Evolutionary conservation across 2,113 vertebrate genomes (phyloP).

Genomic region (Spermophilus dauricus): DNA sequence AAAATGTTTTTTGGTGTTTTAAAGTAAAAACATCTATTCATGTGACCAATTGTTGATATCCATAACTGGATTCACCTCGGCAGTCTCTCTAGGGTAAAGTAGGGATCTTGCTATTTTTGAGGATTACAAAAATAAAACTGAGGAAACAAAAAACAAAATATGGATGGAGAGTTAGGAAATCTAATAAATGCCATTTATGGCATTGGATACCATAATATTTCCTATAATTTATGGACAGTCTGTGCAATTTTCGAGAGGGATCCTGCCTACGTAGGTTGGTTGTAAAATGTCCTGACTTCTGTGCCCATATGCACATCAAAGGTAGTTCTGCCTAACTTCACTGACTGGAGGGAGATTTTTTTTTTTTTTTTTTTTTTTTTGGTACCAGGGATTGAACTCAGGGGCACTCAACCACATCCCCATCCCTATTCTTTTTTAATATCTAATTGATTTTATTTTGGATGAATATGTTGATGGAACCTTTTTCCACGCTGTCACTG

Average conservation of each 20-base stretch:
- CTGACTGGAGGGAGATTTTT: too few species aligned
- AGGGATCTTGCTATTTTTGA: constrained; percentile 9
- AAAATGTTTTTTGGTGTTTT: not conserved
- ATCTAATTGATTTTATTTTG: too few species aligned
- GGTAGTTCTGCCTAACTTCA: not conserved
- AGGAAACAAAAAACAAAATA: not conserved
- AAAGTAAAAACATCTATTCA: not conserved
- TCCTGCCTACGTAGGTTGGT: not conserved
- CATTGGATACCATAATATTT: not conserved
- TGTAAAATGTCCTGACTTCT: not conserved
- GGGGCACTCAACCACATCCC: too few species aligned
- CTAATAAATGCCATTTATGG: not conserved
- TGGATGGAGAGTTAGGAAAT: not conserved
- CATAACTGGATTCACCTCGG: not conserved
- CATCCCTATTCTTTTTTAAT: too few species aligned
- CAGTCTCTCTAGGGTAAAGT: not conserved
- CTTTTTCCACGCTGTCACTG: not conserved
- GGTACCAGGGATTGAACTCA: too few species aligned
- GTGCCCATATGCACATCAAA: not conserved
- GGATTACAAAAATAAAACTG: not conserved
- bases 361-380: too few species aligned
- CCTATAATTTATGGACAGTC: not conserved
- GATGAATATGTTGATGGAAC: not conserved
- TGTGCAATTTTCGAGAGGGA: not conserved
- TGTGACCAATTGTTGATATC: not conserved